A percentile compares a stretch with the other conserved stretches of the same genome.
Evolutionary conservation across 2,888 invertebrate species (phyloP).

Genomic region (Drosophila stalkeri): DNA sequence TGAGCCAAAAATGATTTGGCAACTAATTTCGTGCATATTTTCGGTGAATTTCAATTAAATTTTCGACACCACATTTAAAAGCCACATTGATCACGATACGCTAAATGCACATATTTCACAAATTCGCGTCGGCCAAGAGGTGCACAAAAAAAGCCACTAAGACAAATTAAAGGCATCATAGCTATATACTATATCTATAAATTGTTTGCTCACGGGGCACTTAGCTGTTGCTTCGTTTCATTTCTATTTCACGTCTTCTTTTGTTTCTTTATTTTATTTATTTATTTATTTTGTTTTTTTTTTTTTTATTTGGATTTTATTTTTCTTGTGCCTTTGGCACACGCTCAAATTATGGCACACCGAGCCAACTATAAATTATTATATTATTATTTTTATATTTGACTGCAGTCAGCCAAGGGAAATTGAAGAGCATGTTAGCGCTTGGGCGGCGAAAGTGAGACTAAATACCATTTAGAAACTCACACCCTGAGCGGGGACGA

Average conservation of each 20-base stretch:
- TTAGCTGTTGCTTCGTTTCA: conserved; percentile 27
- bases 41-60: conserved; percentile 35
- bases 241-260: conserved; percentile 2
- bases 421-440: not conserved
- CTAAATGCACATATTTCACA: conserved; percentile 28
- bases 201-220: conserved; percentile 40
- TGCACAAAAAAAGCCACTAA: conserved; percentile 49
- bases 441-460: not conserved
- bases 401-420: not conserved
- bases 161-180: conserved; percentile 58
- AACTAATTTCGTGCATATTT: conserved; percentile 59
- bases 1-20: conserved; percentile 61
- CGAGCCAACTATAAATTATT: not conserved
- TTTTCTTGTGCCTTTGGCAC: conserved; percentile 70
- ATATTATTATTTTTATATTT: not conserved
- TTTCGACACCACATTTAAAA: conserved; percentile 33
- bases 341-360: conserved; percentile 46
- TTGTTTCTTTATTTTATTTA: not conserved
- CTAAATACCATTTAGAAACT: not conserved
- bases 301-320: not conserved
- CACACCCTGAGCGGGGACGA: not conserved
- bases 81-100: conserved; percentile 58
- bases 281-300: too few relatives aligned
- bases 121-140: conserved; percentile 46
- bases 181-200: conserved; percentile 18